A percentile compares a stretch with the other conserved stretches of the same genome.
These are phyloP conservation scores for Ondatra zibethicus DNA, from an alignment of 2,113 vertebrate species.

Conservation along the genomic window DNA sequence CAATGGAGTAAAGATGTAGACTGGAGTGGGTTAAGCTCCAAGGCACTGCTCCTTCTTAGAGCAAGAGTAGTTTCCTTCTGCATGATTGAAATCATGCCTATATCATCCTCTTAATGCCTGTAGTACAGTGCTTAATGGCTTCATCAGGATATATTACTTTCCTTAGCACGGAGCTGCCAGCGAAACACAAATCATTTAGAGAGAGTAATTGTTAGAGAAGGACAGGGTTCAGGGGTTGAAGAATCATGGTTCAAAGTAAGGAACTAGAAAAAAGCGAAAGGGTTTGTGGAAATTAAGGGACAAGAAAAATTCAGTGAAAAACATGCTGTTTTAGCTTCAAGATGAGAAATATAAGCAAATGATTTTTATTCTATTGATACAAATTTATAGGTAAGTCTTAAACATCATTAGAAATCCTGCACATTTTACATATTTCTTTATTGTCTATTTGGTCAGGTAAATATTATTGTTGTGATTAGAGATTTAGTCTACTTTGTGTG, in stretches of 20 bases:
- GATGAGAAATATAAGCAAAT: not conserved
- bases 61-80: constrained; percentile 67
- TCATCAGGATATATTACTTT: constrained; percentile 77
- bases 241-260: constrained; percentile 35
- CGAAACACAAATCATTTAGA: constrained; percentile 77
- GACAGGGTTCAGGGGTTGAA: constrained; percentile 1
- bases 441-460: not conserved
- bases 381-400: not conserved
- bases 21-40: constrained; percentile 60
- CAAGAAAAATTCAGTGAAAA: constrained; percentile 25
- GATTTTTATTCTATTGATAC: not conserved
- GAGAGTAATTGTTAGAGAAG: constrained; percentile 63
- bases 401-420: not conserved
- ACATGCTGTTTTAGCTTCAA: constrained; percentile 9
- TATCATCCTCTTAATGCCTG: constrained; percentile 76
- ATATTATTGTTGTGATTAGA: not conserved
- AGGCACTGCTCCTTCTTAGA: constrained; percentile 45
- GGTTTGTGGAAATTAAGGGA: constrained; percentile 27
- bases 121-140: constrained; percentile 75
- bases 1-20: constrained; percentile 68
- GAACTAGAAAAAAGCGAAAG: not conserved
- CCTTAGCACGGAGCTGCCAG: constrained; percentile 66
- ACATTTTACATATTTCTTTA: not conserved
- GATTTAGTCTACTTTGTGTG: not conserved
- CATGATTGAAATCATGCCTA: constrained; percentile 76